These are phyloP conservation scores for Epinephelus awoara DNA, from an alignment of 2,797 vertebrate species.

Conservation along the genomic window DNA sequence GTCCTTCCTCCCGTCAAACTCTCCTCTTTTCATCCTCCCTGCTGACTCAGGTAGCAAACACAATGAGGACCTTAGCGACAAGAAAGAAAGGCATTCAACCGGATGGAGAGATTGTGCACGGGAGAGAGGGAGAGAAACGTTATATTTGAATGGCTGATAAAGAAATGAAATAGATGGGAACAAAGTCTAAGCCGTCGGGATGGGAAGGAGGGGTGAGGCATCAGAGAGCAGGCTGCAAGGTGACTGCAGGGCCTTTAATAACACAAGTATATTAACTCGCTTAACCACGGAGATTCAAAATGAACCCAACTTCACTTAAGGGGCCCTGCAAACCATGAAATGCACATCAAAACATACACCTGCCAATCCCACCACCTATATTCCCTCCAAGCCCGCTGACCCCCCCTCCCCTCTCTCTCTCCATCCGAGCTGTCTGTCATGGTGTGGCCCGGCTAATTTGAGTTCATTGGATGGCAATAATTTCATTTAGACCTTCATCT, in stretches of 20 bases:
- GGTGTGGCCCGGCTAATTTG: constrained; percentile 84
- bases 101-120: constrained; percentile 73
- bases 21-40: constrained; percentile 78
- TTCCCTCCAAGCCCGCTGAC: constrained; percentile 31
- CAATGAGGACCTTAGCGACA: constrained; percentile 76
- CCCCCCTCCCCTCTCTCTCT: constrained; percentile 12
- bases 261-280: constrained; percentile 79
- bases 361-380: constrained; percentile 75
- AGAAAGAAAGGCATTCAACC: constrained; percentile 75
- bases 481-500: constrained; percentile 87
- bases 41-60: constrained; percentile 85
- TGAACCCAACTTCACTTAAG: constrained; percentile 73
- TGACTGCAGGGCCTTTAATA: constrained; percentile 81
- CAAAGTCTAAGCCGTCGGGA: constrained; percentile 69
- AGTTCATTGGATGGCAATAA: constrained; percentile 89
- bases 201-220: constrained; percentile 42
- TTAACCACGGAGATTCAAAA: constrained; percentile 79
- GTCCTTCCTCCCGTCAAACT: constrained; percentile 65
- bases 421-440: constrained; percentile 78
- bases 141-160: constrained; percentile 80
- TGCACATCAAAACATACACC: constrained; percentile 77
- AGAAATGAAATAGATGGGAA: constrained; percentile 73
- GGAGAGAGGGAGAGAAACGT: constrained; percentile 53
- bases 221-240: constrained; percentile 65
- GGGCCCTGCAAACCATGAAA: constrained; percentile 74